Base-by-base conservation (phyloP, 2,888 invertebrate genomes). In the Orthosia cruda region DNA sequence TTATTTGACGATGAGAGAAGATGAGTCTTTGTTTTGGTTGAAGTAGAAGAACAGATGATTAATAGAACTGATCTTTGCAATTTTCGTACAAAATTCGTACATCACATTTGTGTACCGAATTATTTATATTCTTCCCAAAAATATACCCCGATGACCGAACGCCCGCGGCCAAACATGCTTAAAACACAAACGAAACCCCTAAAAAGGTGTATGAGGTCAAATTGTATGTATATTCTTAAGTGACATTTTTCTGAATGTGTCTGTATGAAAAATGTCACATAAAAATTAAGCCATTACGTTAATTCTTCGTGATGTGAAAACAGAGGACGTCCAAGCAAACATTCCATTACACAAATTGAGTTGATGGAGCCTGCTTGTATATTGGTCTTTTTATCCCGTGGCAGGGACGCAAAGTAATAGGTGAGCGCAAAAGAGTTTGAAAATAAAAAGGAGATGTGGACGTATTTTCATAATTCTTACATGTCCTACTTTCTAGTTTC, bases 331-430 rank as follows among this genome's bases (percentile, higher is more conserved):
- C 57, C 73, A 71, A 76, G 79, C 69, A 70, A 57, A 72, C 74
- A 65, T 76, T 88, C 80, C 77, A 86, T 85, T 85, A 86, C 61
- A 77, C 73, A 85, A 85, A 85, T 88, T 88, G 87, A 80, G 61
- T 68, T 69, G 75, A 77, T 73, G 65, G 61, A 71, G 59, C 57
- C 26, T 52, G 64, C 70, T 58, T 65, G 50, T 55, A 26, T 83
- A n/a, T n/a, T n/a, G 57, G 59, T 72, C 2, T 77, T 66, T 83
- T 78, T 71, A 71, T 69, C 45, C 40, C n/a, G 20, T 32, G 47
- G 57, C 1, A 7, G 52, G 40, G 20, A 15, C 23, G 58, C 64
- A 70, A 64, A 83, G 78, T 86, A 72, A 83, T 77, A 72, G 69
- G 54, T 50, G 47, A 16, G 59, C 23, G 57, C 71, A 26, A 85